phyloP scores from a whole-genome alignment of 1,140 invertebrate species.

The Nymphalis io region DNA sequence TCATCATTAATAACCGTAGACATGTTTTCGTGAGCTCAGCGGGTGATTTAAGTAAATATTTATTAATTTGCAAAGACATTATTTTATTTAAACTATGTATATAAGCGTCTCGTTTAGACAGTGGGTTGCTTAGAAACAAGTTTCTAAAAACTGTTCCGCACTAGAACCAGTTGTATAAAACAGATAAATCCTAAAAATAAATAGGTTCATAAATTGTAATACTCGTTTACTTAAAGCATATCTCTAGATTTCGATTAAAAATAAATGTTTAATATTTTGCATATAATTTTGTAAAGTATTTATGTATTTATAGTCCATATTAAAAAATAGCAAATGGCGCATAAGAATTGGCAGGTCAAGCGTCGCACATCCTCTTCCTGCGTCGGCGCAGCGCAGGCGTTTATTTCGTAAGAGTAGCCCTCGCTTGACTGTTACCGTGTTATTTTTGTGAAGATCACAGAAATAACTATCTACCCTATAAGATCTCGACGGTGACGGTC shows the following conservation, averaged over 20 bases:
- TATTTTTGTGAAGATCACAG: slow-evolving; percentile 77
- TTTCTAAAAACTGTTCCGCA: slow-evolving; percentile 20
- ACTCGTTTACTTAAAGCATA: not conserved
- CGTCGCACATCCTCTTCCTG: slow-evolving; percentile 69
- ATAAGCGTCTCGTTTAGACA: slow-evolving; percentile 3
- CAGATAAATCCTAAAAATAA: slow-evolving; percentile 6
- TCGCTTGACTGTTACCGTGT: slow-evolving; percentile 51
- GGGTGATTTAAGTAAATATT: not conserved
- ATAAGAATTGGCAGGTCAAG: slow-evolving; percentile 30
- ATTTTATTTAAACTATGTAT: not conserved
- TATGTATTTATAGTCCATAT: not conserved
- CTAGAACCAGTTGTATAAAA: slow-evolving; percentile 18
- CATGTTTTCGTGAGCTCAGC: slow-evolving; percentile 4
- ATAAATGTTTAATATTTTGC: not conserved
- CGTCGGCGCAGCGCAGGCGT: slow-evolving; percentile 31
- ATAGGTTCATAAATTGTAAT: slow-evolving; percentile 7
- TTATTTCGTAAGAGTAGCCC: slow-evolving; percentile 69
- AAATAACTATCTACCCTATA: slow-evolving; percentile 74
- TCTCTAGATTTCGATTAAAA: not conserved
- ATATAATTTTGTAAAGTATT: not conserved
- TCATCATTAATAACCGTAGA: slow-evolving; percentile 24
- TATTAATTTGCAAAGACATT: slow-evolving; percentile 15
- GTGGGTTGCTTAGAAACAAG: slow-evolving; percentile 21
- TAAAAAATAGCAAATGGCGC: slow-evolving; percentile 24
- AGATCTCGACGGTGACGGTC: slow-evolving; percentile 53